Conservation (phyloP, 1,140 invertebrate species). For the Nymphalis io region DNA sequence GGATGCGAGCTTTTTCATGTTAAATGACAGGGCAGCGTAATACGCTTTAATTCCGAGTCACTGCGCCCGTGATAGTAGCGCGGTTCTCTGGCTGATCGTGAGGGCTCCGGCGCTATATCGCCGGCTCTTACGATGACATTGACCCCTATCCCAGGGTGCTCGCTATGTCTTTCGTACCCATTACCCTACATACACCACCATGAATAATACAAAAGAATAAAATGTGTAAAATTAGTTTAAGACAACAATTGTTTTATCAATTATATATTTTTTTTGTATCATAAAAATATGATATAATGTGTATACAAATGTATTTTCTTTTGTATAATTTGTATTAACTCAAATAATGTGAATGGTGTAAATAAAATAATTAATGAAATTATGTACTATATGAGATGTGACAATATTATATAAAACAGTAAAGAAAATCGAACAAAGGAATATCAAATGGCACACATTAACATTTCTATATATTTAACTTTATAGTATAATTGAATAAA, state of each 20-base stretch:
- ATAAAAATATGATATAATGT: no score
- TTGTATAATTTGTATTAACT: no score
- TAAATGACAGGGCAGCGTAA: constrained; percentile 75
- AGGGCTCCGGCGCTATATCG: constrained; percentile 41
- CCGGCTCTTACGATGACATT: constrained; percentile 56
- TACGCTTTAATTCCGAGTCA: constrained; percentile 58
- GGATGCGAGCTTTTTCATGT: constrained; percentile 76
- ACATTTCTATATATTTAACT: no score
- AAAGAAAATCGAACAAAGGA: no score
- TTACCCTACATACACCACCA: constrained; percentile 28
- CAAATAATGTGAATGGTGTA: no score
- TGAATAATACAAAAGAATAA: neutral
- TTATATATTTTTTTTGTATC: no score
- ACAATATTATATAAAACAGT: no score
- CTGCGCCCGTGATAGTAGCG: constrained; percentile 48
- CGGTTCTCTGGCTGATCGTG: constrained; percentile 36
- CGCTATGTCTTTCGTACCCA: constrained; percentile 19
- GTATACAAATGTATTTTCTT: no score
- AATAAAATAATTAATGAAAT: no score
- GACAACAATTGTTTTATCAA: neutral
- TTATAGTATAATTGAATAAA: no score
- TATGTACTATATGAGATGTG: no score
- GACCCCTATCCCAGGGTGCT: constrained; percentile 49
- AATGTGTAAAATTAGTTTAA: neutral
- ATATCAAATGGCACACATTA: no score